These are phyloP conservation scores for Ophioninae sp. DNA, from an alignment of 2,888 invertebrate genomes.

Conservation along the genomic window DNA sequence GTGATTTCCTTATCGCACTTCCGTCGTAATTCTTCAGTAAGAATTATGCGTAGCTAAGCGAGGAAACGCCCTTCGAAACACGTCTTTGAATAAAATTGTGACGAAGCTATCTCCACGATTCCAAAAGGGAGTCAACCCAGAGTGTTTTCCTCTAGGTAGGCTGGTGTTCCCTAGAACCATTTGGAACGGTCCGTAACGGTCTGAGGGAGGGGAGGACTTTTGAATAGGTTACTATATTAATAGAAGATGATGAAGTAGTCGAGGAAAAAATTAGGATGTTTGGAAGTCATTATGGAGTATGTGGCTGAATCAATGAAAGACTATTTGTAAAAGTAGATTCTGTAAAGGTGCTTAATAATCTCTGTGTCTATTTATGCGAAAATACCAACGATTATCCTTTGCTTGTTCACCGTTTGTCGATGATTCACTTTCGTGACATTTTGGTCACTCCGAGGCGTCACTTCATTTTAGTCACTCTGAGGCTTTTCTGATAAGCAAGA, in stretches of 20 bases:
- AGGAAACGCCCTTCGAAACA: not conserved
- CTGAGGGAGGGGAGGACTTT: too few relatives aligned
- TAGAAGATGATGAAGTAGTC: not conserved
- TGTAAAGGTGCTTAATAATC: conserved; percentile 11
- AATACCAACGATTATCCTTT: conserved; percentile 31
- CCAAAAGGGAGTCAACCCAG: conserved; percentile 40
- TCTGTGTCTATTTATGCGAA: not conserved
- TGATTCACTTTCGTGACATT: conserved; percentile 24
- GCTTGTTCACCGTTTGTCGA: conserved; percentile 22
- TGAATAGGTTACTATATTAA: too few relatives aligned
- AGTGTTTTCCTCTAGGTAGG: not conserved
- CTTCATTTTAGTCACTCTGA: not conserved
- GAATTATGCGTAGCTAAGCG: not conserved
- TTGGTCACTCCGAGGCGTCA: conserved; percentile 44
- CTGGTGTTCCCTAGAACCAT: not conserved
- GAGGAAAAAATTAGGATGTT: not conserved
- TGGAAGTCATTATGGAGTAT: conserved; percentile 48
- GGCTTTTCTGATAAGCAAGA: not conserved
- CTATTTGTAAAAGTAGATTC: conserved; percentile 22
- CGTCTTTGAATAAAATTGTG: conserved; percentile 33
- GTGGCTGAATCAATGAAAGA: conserved; percentile 43
- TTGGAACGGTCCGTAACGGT: not conserved
- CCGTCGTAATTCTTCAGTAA: conserved; percentile 2
- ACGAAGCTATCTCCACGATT: not conserved
- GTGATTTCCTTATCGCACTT: conserved; percentile 11